phyloP scores from a whole-genome alignment of 2,113 vertebrate species.

The Salvelinus fontinalis region DNA sequence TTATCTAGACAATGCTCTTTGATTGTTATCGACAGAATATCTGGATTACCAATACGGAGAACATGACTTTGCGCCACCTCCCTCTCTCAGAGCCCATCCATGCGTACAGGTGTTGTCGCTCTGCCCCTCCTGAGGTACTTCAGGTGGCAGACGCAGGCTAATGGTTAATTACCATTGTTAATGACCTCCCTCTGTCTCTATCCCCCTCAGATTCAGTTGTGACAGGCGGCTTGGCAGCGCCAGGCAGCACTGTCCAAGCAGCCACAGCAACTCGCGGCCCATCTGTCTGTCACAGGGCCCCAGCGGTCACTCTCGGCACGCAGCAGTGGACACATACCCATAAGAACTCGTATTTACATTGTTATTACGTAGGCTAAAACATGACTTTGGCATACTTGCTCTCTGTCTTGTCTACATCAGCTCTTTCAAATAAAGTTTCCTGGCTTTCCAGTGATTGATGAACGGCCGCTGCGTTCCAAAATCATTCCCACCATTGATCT shows the following conservation, averaged over 20 bases:
- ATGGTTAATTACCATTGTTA: constrained; percentile 57
- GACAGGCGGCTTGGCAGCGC: constrained; percentile 17
- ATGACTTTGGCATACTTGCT: not conserved
- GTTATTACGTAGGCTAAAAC: not conserved
- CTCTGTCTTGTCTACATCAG: not conserved
- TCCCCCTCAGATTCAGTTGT: constrained; percentile 23
- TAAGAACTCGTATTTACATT: not conserved
- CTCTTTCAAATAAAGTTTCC: constrained; percentile 44
- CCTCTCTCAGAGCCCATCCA: not conserved
- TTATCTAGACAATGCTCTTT: too few relatives aligned
- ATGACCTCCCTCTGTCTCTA: constrained; percentile 47
- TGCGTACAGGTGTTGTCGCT: constrained; percentile 5
- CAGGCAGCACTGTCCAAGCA: not conserved
- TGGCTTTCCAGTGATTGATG: constrained; percentile 68
- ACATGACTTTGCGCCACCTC: not conserved
- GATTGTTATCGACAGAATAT: too few relatives aligned
- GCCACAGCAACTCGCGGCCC: not conserved
- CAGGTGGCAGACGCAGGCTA: constrained; percentile 34
- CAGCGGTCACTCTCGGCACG: too few relatives aligned
- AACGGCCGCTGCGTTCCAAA: constrained; percentile 65
- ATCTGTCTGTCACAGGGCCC: too few relatives aligned
- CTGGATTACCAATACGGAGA: too few relatives aligned
- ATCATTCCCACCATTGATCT: constrained; percentile 82
- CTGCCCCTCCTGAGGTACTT: constrained; percentile 18
- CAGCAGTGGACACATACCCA: not conserved